Evolutionary conservation across 92 coral and sea anemone species (phyloP).

Genomic region (Paramuricea clavata): DNA sequence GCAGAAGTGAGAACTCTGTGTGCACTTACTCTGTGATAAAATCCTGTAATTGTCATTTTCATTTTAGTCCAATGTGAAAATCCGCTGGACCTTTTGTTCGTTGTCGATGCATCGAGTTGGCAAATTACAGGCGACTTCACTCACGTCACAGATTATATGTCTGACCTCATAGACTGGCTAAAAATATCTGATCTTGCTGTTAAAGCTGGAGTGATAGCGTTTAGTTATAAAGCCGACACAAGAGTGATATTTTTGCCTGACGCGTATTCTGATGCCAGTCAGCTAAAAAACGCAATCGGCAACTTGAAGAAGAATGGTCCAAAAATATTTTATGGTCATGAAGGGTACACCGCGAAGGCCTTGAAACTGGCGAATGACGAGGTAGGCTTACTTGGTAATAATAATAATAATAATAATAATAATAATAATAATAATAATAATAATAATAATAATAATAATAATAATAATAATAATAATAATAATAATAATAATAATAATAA

Average conservation of each 20-base stretch:
- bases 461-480: no score
- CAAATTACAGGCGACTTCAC: background rate
- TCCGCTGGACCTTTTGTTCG: background rate
- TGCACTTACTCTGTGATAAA: no score
- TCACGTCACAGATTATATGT: background rate
- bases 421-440: no score
- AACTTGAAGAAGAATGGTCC: background rate
- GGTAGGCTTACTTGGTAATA: no score
- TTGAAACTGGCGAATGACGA: background rate
- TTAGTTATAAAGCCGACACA: background rate
- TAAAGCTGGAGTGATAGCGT: background rate
- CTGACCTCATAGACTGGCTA: background rate
- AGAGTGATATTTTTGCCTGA: background rate
- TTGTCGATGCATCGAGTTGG: background rate
- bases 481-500: no score
- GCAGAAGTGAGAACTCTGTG: no score
- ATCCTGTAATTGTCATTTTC: no score
- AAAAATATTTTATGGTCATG: background rate
- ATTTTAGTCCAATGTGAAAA: background rate
- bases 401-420: no score
- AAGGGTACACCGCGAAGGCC: background rate
- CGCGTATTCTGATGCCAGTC: background rate
- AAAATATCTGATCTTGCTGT: background rate
- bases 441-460: no score
- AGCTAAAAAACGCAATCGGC: background rate